These are phyloP conservation scores for Drosophila paracracens DNA, from an alignment of 2,888 invertebrate species.

Conservation along the genomic window DNA sequence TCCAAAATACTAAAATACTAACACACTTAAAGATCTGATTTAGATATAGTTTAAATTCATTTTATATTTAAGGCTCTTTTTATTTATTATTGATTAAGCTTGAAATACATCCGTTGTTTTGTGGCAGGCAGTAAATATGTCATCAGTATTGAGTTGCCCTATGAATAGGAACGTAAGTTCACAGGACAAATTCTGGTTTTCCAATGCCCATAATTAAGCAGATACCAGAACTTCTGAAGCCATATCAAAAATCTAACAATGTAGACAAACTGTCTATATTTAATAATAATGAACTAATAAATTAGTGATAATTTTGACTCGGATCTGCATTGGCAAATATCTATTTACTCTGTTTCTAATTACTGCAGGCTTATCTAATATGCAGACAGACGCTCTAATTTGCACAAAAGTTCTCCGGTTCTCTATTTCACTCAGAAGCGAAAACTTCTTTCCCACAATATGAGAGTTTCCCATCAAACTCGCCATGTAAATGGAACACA, in stretches of 20 bases:
- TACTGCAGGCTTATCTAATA: background rate
- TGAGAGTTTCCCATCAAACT: constrained; percentile 28
- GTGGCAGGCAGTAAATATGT: background rate
- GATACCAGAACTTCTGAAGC: background rate
- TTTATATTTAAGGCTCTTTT: background rate
- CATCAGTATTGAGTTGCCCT: background rate
- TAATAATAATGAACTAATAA: background rate
- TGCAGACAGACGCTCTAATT: background rate
- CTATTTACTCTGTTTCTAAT: background rate
- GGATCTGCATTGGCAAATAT: background rate
- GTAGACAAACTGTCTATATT: background rate
- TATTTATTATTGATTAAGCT: background rate
- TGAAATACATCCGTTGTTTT: background rate
- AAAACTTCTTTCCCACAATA: constrained; percentile 18
- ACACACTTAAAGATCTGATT: background rate
- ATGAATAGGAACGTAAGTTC: background rate
- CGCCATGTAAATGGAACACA: constrained; percentile 25
- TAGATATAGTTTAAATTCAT: background rate
- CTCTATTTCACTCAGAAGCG: background rate
- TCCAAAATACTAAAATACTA: background rate
- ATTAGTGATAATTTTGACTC: background rate
- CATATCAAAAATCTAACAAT: background rate
- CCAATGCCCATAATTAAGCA: rapidly evolving
- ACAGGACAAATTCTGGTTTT: background rate
- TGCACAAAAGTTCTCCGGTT: no score